phyloP scores from a whole-genome alignment of 1,140 invertebrate species.

The Pogonus chalceus region DNA sequence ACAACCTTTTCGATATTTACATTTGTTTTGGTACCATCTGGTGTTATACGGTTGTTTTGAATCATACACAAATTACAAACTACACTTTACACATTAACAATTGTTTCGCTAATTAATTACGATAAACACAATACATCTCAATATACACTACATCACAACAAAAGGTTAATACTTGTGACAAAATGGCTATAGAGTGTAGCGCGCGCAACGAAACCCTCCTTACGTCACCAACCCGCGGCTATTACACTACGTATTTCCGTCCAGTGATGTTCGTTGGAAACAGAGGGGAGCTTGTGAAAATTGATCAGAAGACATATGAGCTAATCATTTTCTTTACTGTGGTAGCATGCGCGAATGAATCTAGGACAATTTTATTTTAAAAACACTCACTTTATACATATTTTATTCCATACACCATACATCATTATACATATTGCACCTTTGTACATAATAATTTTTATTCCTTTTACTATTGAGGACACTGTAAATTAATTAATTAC shows the following conservation, averaged over 20 bases:
- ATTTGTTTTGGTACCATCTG: constrained; percentile 1
- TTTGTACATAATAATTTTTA: no score
- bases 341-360: constrained; percentile 1
- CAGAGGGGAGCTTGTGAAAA: constrained; percentile 8
- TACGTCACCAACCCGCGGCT: constrained; percentile 8
- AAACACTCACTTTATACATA: neutral
- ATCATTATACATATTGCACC: no score
- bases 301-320: constrained; percentile 12
- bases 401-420: neutral
- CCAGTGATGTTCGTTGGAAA: constrained; percentile 5
- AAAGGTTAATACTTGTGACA: constrained; percentile 35
- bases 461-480: no score
- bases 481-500: no score
- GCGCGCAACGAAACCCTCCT: constrained; percentile 23
- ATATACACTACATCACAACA: constrained; percentile 31
- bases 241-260: constrained; percentile 14
- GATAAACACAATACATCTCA: constrained; percentile 26
- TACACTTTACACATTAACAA: constrained; percentile 3
- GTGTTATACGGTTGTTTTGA: neutral
- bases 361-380: neutral
- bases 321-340: constrained; percentile 6
- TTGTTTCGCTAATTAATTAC: neutral
- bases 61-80: neutral
- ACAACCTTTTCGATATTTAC: constrained; percentile 8
- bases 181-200: constrained; percentile 27